Evolutionary conservation across 2,888 invertebrate species (phyloP).

Genomic region (Anaspis maculata): DNA sequence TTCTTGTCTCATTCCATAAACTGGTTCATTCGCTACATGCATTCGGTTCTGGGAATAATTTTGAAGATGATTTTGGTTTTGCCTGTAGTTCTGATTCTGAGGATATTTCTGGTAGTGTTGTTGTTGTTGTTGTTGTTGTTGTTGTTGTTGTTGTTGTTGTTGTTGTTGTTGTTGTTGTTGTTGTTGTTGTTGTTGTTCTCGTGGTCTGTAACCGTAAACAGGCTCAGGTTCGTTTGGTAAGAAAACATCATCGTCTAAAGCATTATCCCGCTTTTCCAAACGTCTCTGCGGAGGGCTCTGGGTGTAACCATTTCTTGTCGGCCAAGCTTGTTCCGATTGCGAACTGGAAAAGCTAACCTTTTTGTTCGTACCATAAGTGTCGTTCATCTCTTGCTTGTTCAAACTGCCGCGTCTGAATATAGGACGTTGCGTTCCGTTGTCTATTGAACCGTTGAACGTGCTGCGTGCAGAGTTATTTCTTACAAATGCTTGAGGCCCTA

Average conservation of each 20-base stretch:
- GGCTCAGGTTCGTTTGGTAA: constrained; percentile 19
- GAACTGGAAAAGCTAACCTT: constrained; percentile 46
- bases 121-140: too few relatives aligned
- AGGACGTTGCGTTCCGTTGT: constrained; percentile 32
- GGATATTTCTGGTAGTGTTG: not conserved
- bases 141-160: too few relatives aligned
- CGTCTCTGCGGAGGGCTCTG: constrained; percentile 38
- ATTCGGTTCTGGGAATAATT: too few relatives aligned
- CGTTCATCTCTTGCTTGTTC: constrained; percentile 32
- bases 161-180: too few relatives aligned
- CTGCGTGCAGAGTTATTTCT: constrained; percentile 26
- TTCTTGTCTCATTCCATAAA: not conserved
- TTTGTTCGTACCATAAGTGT: constrained; percentile 41
- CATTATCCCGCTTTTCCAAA: constrained; percentile 22
- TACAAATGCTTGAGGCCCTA: constrained; percentile 17
- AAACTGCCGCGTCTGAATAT: constrained; percentile 49
- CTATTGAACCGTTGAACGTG: constrained; percentile 21
- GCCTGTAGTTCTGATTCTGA: too few relatives aligned
- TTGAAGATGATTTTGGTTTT: too few relatives aligned
- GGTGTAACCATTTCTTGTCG: constrained; percentile 43
- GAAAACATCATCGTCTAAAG: constrained; percentile 36
- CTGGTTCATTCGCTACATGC: too few relatives aligned
- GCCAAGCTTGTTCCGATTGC: constrained; percentile 36
- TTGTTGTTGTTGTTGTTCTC: too few relatives aligned
- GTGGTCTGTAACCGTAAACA: constrained; percentile 18